Conservation (phyloP, 1,140 invertebrate genomes). For the Druon quercuslanigerum region DNA sequence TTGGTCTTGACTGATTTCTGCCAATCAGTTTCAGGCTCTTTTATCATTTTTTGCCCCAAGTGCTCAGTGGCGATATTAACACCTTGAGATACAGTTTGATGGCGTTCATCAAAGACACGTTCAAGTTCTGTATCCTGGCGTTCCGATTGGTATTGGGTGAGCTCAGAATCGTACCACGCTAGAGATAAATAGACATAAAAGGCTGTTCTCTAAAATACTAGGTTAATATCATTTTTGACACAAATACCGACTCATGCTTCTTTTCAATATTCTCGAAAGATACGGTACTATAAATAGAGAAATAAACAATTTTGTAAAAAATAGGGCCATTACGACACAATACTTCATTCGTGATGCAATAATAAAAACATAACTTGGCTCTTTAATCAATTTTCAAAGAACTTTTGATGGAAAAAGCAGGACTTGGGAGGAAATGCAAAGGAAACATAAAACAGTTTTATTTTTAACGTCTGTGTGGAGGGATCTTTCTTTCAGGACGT, state of each 20-base stretch:
- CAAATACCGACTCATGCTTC: slow-evolving; percentile 46
- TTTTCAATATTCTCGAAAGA: slow-evolving; percentile 47
- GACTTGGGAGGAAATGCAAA: neutral
- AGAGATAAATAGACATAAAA: slow-evolving; percentile 64
- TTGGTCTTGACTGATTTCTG: slow-evolving; percentile 87
- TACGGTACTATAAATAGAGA: slow-evolving; percentile 41
- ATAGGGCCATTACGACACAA: slow-evolving; percentile 65
- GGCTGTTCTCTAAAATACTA: slow-evolving; percentile 6
- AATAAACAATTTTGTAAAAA: slow-evolving; percentile 21
- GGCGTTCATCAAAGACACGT: slow-evolving; percentile 90
- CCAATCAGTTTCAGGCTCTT: slow-evolving; percentile 89
- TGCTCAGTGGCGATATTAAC: slow-evolving; percentile 79
- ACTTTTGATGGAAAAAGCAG: slow-evolving; percentile 8
- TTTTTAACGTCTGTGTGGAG: neutral
- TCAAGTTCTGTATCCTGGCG: slow-evolving; percentile 90
- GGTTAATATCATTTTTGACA: neutral
- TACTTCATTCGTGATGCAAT: slow-evolving; percentile 67
- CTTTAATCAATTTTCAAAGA: slow-evolving; percentile 31
- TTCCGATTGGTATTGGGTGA: slow-evolving; percentile 88
- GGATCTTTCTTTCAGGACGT: too few relatives aligned
- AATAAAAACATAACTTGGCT: slow-evolving; percentile 50
- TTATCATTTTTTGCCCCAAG: slow-evolving; percentile 81
- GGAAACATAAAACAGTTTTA: neutral
- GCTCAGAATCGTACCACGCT: slow-evolving; percentile 95
- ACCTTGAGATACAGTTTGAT: slow-evolving; percentile 80